These are phyloP conservation scores for Equus przewalskii DNA, from an alignment of 2,113 vertebrate species.

Conservation along the genomic window DNA sequence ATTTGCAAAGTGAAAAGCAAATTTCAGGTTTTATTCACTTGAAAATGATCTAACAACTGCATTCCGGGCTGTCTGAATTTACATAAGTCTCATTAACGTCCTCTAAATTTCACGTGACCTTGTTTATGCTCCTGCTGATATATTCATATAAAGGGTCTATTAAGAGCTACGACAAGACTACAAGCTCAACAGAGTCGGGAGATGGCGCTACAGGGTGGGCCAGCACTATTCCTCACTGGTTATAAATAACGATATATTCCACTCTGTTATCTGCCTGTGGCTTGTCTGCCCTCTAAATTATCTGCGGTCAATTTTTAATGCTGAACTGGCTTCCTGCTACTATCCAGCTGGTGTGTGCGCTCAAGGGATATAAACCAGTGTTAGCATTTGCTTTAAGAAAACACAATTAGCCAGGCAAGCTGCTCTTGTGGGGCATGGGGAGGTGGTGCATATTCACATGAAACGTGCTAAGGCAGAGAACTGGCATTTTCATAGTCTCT, in stretches of 20 bases:
- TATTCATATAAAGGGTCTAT: slow-evolving; percentile 24
- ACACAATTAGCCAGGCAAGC: slow-evolving; percentile 78
- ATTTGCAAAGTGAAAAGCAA: slow-evolving; percentile 80
- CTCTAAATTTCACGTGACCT: slow-evolving; percentile 57
- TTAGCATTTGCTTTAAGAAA: slow-evolving; percentile 77
- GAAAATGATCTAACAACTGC: slow-evolving; percentile 80
- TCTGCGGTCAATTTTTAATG: slow-evolving; percentile 78
- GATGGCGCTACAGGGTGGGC: background rate
- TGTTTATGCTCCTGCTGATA: slow-evolving; percentile 42
- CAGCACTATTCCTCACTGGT: background rate
- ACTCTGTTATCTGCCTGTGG: slow-evolving; percentile 66
- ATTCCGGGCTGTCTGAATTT: slow-evolving; percentile 50
- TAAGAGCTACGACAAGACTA: slow-evolving; percentile 54
- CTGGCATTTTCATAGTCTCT: background rate
- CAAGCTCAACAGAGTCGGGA: slow-evolving; percentile 25
- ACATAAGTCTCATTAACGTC: slow-evolving; percentile 62
- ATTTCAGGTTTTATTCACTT: slow-evolving; percentile 82
- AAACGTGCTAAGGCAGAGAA: background rate
- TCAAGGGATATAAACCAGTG: slow-evolving; percentile 75
- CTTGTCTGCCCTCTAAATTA: slow-evolving; percentile 74
- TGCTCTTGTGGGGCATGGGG: background rate
- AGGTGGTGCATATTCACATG: background rate
- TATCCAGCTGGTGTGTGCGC: slow-evolving; percentile 79
- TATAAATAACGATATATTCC: slow-evolving; percentile 38
- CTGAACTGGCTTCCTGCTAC: slow-evolving; percentile 77